Evolutionary conservation across 2,888 invertebrate genomes (phyloP), one percentile per base, ranked within the genome.

Genomic region (Catocala fraxini): DNA sequence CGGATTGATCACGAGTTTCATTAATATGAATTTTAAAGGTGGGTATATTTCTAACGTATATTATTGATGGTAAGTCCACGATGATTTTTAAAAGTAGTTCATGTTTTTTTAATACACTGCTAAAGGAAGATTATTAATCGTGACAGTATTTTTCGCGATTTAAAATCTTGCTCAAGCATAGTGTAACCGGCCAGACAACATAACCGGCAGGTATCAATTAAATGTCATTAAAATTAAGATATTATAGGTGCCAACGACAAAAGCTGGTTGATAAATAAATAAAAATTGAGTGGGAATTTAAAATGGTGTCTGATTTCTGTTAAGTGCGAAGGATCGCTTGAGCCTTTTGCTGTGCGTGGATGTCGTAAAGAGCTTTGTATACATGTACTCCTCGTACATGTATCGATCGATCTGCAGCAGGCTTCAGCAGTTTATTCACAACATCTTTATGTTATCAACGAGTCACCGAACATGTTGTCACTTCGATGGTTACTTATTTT

Each of bases 1-100:
- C 70, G 73, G 53, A 73, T 75, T 71, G 57, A 73, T 59, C 58
- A 58, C 53, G 59, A 13, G 46, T 64, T 51, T 66, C 61, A 55
- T 59, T 63, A 60, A 59, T 56, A 64, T 68, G 56, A 49, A 65
- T 69, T 68, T 63, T 59, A 51, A 51, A 56, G 42, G 59, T 64
- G 45, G 11, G 47, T 51, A 58, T 52, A 15, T 49, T 59, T 35
- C 45, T 34, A 11, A 35, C 43, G 48, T 39, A 39, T 34, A 11
- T 43, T 43, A 15, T 49, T 35, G 25, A 13, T 39, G 34, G 1
- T 6, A 46, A 15, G 45, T 51, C 43, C 10, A 4, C 34, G 34
- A 15, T 43, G 2, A 46, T 46, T 5, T 46, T 5, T 6, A 46
- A 25, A 25, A 25, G 25, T 25, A 25, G 25, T 25, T 25, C 25